Evolutionary conservation across 1,140 invertebrate species (phyloP).

Genomic region (Arion vulgaris): DNA sequence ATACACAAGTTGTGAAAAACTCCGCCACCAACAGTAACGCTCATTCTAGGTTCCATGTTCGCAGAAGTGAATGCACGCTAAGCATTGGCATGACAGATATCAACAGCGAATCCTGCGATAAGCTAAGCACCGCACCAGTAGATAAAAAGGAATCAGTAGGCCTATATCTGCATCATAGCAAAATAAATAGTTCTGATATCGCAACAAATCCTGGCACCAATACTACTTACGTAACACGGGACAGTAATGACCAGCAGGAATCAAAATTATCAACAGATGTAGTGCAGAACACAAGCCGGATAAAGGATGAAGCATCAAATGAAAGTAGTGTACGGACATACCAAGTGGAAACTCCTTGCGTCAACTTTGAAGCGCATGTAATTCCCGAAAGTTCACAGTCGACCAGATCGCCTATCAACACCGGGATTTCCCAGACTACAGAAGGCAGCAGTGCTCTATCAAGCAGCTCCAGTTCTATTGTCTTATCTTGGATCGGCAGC

Average conservation of each 20-base stretch:
- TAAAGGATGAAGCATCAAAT: neutral
- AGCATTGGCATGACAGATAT: neutral
- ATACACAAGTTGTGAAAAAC: neutral
- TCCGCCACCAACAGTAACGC: neutral
- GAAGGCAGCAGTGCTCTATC: neutral
- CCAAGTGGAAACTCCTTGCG: neutral
- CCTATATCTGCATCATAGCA: neutral
- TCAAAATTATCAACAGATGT: neutral
- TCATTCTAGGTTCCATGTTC: neutral
- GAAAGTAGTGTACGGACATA: neutral
- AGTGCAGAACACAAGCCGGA: neutral
- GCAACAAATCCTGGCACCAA: neutral
- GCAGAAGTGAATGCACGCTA: neutral
- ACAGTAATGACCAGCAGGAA: neutral
- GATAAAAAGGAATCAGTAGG: neutral
- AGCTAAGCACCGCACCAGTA: neutral
- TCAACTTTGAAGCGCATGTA: no score
- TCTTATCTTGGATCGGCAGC: neutral
- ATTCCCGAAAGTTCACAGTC: neutral
- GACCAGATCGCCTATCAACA: neutral
- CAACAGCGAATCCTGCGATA: neutral
- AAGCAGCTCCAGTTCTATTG: conserved; percentile 17
- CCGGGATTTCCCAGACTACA: neutral
- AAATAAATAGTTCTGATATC: neutral
- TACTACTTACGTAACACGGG: neutral